Evolutionary conservation across 2,888 invertebrate genomes (phyloP), one percentile per base, ranked within the genome.

Genomic region (Fragum whitleyi): DNA sequence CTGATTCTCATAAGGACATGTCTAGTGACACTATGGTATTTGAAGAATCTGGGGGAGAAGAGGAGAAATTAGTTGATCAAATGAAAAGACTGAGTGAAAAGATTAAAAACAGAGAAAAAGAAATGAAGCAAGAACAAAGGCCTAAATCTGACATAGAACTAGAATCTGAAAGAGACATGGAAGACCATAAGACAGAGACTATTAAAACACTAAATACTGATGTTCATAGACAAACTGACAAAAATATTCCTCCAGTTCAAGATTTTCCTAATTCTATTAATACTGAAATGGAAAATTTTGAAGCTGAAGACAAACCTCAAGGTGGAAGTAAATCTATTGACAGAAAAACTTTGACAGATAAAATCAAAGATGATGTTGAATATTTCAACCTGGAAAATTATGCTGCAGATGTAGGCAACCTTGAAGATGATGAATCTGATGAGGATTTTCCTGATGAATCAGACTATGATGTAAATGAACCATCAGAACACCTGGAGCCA

Each of bases 31-130:
- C 21, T n/a, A 16, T 51, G 6, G n/a, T 76, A 0, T 67, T 83
- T 75, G 80, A 80, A 68, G 85, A 80, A 74, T 28, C 28, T n/a
- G 85, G 77, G 39, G 59, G 72, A 61, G 72, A 73, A 39, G 80
- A 61, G 62, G 85, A 78, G 42, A 61, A 67, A 21, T 51, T 83
- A 19, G 51, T 82, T 32, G 77, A 85, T 26, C 75, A 85, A 65
- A 67, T 85, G 75, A 69, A 79, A 68, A 79, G 57, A 67, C 71
- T 85, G 26, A 80, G 79, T 79, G 77, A 86, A 21, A 83, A 78
- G 55, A 61, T 86, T 7, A 73, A 74, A 59, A 55, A 75, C 53
- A 55, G 47, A 32, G n/a, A 29, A 55, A 23, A 32, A 39, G 55
- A 51, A 74, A 51, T 53, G 55, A 3, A 23, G 61, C 29, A 70